Percentiles rank a stretch among this genome's conserved stretches.
These are phyloP conservation scores for Parasteatoda lunata DNA, from an alignment of 2,888 invertebrate genomes.

Conservation along the genomic window DNA sequence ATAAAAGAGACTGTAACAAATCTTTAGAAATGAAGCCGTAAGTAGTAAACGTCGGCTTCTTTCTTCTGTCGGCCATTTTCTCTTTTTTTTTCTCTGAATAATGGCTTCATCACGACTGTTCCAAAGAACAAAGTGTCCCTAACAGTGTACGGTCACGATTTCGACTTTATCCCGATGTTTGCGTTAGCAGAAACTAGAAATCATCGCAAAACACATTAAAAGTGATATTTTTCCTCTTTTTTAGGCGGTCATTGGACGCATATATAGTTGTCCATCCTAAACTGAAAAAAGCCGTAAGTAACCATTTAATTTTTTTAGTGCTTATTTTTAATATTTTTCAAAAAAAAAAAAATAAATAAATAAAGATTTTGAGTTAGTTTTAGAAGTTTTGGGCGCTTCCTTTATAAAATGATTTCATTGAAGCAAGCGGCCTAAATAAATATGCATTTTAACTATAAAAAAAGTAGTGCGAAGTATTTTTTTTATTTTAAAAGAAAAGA, in stretches of 20 bases:
- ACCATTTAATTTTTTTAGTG: neutral
- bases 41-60: neutral
- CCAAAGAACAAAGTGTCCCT: neutral
- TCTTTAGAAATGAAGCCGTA: neutral
- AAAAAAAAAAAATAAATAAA: neutral
- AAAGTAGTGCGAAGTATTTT: too few relatives aligned
- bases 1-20: neutral
- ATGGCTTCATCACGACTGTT: conserved; percentile 1
- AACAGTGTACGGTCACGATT: conserved; percentile 1
- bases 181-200: neutral
- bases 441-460: too few relatives aligned
- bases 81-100: neutral
- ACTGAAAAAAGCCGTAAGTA: neutral
- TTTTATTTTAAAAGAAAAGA: too few relatives aligned
- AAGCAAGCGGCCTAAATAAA: too few relatives aligned
- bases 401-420: too few relatives aligned
- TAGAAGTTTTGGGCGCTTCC: neutral
- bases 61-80: neutral
- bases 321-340: neutral
- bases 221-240: neutral
- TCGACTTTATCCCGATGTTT: conserved; percentile 5
- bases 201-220: conserved; percentile 5
- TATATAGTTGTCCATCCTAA: neutral
- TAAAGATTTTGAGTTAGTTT: neutral
- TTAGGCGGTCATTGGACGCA: neutral